Conservation (phyloP, 2,113 vertebrate genomes). For the Leptocoma aspasia region DNA sequence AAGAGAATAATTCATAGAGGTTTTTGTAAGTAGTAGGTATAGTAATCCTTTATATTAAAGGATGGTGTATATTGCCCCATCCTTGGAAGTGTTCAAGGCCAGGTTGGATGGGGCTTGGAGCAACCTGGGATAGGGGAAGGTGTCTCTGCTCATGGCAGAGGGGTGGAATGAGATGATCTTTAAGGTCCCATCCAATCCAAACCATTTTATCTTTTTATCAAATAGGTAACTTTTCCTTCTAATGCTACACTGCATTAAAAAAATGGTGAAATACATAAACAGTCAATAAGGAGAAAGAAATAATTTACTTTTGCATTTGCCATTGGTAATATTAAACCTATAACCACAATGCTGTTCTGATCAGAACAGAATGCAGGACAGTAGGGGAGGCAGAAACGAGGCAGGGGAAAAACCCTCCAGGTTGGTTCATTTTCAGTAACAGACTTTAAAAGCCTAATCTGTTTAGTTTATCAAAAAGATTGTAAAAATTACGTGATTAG, state of each 20-base stretch:
- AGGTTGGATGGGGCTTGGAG: not conserved
- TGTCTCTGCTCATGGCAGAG: not conserved
- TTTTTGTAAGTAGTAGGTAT: not conserved
- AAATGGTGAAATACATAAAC: not conserved
- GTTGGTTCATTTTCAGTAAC: not conserved
- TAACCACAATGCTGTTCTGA: not conserved
- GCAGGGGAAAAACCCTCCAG: accelerated
- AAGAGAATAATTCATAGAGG: not conserved
- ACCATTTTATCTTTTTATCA: not conserved
- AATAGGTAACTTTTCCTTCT: not conserved
- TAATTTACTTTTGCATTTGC: not conserved
- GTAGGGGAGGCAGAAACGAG: not conserved
- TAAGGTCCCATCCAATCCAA: not conserved
- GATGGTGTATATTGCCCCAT: too few relatives aligned
- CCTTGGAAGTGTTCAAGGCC: not conserved
- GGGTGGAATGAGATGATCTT: not conserved
- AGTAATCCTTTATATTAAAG: not conserved
- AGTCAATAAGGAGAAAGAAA: not conserved
- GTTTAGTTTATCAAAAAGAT: not conserved
- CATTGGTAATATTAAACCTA: not conserved
- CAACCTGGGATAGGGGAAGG: not conserved
- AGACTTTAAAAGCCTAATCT: not conserved
- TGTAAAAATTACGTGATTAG: not conserved
- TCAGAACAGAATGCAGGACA: not conserved
- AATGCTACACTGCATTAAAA: not conserved